Evolutionary conservation across 2,888 invertebrate species (phyloP).

Genomic region (Sussaba pulchella): DNA sequence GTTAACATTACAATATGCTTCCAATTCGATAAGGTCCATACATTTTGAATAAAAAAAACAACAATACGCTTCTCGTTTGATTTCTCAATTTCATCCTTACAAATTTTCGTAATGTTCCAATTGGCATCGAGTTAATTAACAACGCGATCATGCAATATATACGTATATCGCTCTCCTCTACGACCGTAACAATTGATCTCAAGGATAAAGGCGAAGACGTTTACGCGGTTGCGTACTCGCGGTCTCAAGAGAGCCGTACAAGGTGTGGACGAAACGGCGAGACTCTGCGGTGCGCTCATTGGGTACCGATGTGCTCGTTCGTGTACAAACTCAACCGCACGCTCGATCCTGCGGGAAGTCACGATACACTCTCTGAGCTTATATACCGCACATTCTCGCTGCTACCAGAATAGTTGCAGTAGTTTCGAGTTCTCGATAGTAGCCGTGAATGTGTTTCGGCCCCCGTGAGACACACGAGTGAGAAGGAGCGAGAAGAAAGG

Average conservation of each 20-base stretch:
- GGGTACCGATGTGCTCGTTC: slow-evolving; percentile 45
- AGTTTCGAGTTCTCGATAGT: slow-evolving; percentile 54
- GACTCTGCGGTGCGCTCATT: slow-evolving; percentile 41
- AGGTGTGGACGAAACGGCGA: slow-evolving; percentile 60
- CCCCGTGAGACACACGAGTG: slow-evolving; percentile 52
- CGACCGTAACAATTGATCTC: slow-evolving; percentile 37
- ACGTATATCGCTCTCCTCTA: not conserved
- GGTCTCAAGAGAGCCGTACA: slow-evolving; percentile 46
- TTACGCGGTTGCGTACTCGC: slow-evolving; percentile 46
- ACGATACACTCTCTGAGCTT: slow-evolving; percentile 35
- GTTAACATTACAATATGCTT: slow-evolving; percentile 25
- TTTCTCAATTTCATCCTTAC: too few relatives aligned
- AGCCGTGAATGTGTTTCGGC: slow-evolving; percentile 68
- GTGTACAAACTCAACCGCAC: slow-evolving; percentile 56
- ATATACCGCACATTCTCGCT: slow-evolving; percentile 29
- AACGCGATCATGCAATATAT: not conserved
- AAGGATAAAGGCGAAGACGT: not conserved
- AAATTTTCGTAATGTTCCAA: too few relatives aligned
- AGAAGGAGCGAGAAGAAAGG: slow-evolving; percentile 33
- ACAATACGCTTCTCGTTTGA: too few relatives aligned
- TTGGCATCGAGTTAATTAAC: too few relatives aligned
- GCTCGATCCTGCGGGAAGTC: slow-evolving; percentile 57
- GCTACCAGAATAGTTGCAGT: slow-evolving; percentile 58
- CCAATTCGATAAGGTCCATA: too few relatives aligned
- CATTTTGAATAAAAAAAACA: too few relatives aligned